These are phyloP conservation scores for Drosophila willistoni DNA, from an alignment of 1,140 invertebrate species.

Conservation along the genomic window DNA sequence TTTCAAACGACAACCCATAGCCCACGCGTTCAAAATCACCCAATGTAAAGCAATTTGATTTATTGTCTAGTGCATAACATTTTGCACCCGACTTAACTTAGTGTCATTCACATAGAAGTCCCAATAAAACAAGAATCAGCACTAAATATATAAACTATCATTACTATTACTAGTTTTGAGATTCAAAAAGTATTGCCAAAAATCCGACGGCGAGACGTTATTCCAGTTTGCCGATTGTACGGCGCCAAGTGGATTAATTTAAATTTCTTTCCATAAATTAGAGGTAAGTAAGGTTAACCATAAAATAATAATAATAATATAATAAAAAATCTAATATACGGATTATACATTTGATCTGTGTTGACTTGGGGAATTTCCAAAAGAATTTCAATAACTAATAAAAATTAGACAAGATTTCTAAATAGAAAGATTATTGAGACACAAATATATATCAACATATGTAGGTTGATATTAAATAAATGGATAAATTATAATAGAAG, in stretches of 20 bases:
- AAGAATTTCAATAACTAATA: slow-evolving; percentile 1
- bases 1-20: slow-evolving; percentile 17
- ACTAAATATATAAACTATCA: background rate
- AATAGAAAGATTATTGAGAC: background rate
- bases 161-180: background rate
- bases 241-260: slow-evolving; percentile 72
- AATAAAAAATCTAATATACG: background rate
- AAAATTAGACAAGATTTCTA: background rate
- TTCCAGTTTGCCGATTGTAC: slow-evolving; percentile 46
- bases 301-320: background rate
- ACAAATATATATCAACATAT: no score
- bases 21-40: slow-evolving; percentile 42
- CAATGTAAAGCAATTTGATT: slow-evolving; percentile 53
- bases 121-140: background rate
- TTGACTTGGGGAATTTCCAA: slow-evolving; percentile 6
- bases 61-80: slow-evolving; percentile 56
- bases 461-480: no score
- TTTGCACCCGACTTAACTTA: slow-evolving; percentile 36
- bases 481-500: no score
- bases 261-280: slow-evolving; percentile 57
- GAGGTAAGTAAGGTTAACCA: slow-evolving; percentile 51
- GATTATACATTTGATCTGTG: slow-evolving; percentile 17
- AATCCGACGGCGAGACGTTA: slow-evolving; percentile 24
- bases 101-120: slow-evolving; percentile 8
- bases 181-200: slow-evolving; percentile 3